Evolutionary conservation across 1,140 invertebrate species (phyloP), one percentile per base, ranked within the genome.

Genomic region (Drosophila burlai): DNA sequence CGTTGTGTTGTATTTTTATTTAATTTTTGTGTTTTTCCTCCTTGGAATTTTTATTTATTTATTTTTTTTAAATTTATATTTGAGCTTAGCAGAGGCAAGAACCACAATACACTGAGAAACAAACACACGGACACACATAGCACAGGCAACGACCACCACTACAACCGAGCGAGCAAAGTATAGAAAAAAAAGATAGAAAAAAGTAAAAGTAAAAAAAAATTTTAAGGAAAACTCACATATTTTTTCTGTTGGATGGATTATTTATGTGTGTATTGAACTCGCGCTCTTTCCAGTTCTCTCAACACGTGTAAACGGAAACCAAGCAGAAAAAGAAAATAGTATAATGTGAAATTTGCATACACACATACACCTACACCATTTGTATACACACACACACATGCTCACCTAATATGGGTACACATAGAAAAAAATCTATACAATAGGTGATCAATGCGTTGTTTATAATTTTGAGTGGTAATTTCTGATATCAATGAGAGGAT

Each of bases 101-200:
- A 40, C 61, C 26, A 62, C 65, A 54, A 55, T 43, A 38, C 13
- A 45, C 45, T 38, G 36, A 50, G 29, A 67, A 42, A 73, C 13
- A 49, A n/a, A 64, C 52, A 76, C 46, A 49, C 21, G 24, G 21
- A 78, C 36, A 74, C 36, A 74, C 59, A 74, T 67, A 80, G 84
- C 80, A 89, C 72, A 83, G 84, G 84, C 83, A 78, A 87, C 52
- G 80, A 83, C 83, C 84, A 87, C 83, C 84, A 89, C 83, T 89
- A 78, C 83, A 87, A 68, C 83, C 83, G 83, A 87, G 78, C 80
- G 76, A 80, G 76, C 73, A 78, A 73, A 77, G 66, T 62, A 68
- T 68, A 62, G 34, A 42, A 75, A 60, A 73, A 64, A 47, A 45
- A 6, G 38, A 59, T 16, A 62, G 18, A 49, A 76, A 52, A 55